Evolutionary conservation across 2,888 invertebrate species (phyloP).

Genomic region (Brenthis hecate): DNA sequence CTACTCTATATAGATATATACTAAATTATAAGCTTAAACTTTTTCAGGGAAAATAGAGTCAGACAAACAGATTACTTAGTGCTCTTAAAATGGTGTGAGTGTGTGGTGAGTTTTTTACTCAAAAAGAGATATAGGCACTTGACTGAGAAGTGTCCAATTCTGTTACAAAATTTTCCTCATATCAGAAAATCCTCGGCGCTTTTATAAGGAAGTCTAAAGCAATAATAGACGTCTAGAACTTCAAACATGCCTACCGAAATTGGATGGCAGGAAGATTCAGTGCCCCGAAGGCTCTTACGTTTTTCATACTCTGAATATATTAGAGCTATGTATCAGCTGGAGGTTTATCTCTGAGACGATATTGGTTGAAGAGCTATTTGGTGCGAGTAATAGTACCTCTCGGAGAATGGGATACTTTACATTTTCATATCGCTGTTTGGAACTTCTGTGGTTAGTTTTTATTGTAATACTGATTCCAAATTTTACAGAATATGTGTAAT

Average conservation of each 20-base stretch:
- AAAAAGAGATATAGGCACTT: no score
- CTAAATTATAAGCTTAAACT: no score
- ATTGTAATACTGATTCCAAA: not conserved
- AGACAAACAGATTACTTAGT: no score
- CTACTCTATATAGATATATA: no score
- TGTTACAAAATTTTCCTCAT: not conserved
- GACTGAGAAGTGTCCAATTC: not conserved
- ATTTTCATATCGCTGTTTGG: slow-evolving; percentile 13
- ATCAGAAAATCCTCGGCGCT: not conserved
- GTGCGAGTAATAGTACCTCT: slow-evolving; percentile 12
- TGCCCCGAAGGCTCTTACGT: slow-evolving; percentile 51
- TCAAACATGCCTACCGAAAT: slow-evolving; percentile 36
- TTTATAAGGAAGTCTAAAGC: slow-evolving; percentile 21
- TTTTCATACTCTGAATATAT: slow-evolving; percentile 59
- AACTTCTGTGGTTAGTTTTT: not conserved
- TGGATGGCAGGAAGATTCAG: slow-evolving; percentile 44
- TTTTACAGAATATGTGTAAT: no score
- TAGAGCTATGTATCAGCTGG: slow-evolving; percentile 45
- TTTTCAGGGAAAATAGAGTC: no score
- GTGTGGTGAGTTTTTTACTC: no score
- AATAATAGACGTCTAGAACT: slow-evolving; percentile 32
- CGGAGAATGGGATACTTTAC: slow-evolving; percentile 18
- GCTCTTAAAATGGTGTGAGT: no score
- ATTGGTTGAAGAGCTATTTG: slow-evolving; percentile 31
- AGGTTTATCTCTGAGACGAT: slow-evolving; percentile 40